A percentile compares a stretch with the other conserved stretches of the same genome.
Evolutionary conservation across 2,113 vertebrate genomes (phyloP).

Genomic region (Ophthalmolycus amberensis): DNA sequence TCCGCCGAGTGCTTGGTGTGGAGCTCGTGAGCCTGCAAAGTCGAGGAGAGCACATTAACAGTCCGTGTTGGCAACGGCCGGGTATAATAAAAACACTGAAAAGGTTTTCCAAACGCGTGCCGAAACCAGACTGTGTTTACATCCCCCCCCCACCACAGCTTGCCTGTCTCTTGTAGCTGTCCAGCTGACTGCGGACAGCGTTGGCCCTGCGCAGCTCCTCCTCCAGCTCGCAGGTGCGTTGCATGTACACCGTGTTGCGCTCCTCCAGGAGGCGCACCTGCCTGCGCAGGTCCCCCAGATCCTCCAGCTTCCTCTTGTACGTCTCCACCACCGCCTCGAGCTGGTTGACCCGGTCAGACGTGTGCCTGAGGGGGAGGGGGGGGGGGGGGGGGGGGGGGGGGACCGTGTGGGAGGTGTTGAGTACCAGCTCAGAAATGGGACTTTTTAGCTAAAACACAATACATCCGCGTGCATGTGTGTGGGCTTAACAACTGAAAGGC

Average conservation of each 20-base stretch:
- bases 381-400: neutral
- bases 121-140: constrained; percentile 38
- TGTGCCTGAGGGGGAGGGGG: constrained; percentile 82
- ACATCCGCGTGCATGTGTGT: constrained; percentile 19
- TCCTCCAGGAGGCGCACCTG: constrained; percentile 94
- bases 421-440: constrained; percentile 26
- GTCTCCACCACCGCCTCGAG: constrained; percentile 89
- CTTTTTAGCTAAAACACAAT: constrained; percentile 32
- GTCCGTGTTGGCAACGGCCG: constrained; percentile 22
- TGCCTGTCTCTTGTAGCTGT: constrained; percentile 89
- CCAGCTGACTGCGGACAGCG: constrained; percentile 85
- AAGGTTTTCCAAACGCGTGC: constrained; percentile 44
- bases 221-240: constrained; percentile 93
- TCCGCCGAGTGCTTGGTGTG: constrained; percentile 87
- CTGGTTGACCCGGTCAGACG: constrained; percentile 89
- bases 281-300: constrained; percentile 89
- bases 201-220: constrained; percentile 89
- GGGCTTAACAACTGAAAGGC: neutral
- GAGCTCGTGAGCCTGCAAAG: constrained; percentile 87
- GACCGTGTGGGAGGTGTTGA: neutral
- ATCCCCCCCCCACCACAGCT: constrained; percentile 15
- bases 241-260: constrained; percentile 89
- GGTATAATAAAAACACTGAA: neutral
- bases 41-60: constrained; percentile 42
- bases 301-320: constrained; percentile 90